A percentile compares a stretch with the other conserved stretches of the same genome.
These are phyloP conservation scores for Chloebia gouldiae DNA, from an alignment of 2,113 vertebrate species.

Conservation along the genomic window DNA sequence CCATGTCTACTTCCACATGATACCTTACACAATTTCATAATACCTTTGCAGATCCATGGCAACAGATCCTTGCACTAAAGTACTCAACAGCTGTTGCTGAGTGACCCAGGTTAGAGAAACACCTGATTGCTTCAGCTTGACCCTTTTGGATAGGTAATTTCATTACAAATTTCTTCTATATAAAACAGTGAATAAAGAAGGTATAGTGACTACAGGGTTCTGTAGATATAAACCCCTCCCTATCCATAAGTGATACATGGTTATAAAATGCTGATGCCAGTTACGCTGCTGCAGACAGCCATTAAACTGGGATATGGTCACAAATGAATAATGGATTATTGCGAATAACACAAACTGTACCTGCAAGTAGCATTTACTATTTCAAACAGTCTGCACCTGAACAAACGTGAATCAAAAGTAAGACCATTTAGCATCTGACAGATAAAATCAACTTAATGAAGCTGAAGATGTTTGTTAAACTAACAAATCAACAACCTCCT, in stretches of 20 bases:
- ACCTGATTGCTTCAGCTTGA: background rate
- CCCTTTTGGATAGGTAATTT: background rate
- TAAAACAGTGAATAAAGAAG: background rate
- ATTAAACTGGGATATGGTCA: background rate
- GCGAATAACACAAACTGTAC: constrained; percentile 20
- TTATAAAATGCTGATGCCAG: background rate
- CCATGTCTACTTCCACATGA: background rate
- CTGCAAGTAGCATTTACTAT: constrained; percentile 22
- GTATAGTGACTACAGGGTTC: background rate
- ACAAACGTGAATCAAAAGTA: constrained; percentile 3
- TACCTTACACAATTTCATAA: background rate
- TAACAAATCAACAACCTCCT: background rate
- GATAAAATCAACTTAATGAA: background rate
- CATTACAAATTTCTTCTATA: background rate
- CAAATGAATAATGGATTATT: constrained; percentile 44
- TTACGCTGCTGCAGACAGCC: background rate
- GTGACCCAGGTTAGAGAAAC: background rate
- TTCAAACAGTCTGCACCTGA: constrained; percentile 3
- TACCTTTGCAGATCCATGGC: background rate
- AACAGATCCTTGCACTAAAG: background rate
- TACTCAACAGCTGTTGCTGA: background rate
- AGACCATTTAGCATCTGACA: constrained; percentile 18
- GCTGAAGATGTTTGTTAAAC: background rate
- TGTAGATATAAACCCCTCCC: background rate
- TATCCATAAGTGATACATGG: background rate